Conservation (phyloP, 2,113 vertebrate genomes). For the Xerus inauris region DNA sequence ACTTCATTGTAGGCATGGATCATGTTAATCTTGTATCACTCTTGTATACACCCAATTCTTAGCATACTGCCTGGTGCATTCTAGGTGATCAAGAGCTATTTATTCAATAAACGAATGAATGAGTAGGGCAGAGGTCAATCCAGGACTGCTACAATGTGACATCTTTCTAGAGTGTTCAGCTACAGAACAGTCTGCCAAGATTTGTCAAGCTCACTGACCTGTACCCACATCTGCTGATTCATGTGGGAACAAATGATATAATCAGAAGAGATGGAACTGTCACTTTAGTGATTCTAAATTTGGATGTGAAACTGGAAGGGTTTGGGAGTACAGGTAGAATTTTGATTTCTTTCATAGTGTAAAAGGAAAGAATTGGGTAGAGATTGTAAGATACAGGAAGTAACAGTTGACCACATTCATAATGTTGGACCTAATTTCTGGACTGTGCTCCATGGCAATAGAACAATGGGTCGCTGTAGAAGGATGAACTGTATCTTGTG, state of each 20-base stretch:
- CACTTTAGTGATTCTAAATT: conserved; percentile 47
- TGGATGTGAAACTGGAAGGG: conserved; percentile 40
- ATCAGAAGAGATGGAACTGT: conserved; percentile 5
- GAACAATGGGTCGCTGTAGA: conserved; percentile 1
- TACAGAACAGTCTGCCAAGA: not conserved
- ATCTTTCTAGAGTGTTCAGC: not conserved
- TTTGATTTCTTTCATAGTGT: conserved; percentile 43
- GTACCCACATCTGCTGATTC: conserved; percentile 41
- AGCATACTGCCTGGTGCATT: not conserved
- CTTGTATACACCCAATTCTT: not conserved
- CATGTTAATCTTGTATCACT: not conserved
- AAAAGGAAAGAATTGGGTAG: conserved; percentile 42
- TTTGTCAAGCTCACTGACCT: conserved; percentile 40
- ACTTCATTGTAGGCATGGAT: not conserved
- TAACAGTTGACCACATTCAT: conserved; percentile 41
- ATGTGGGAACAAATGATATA: conserved; percentile 22
- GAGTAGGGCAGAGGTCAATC: not conserved
- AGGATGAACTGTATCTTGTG: conserved; percentile 24
- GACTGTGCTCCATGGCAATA: not conserved
- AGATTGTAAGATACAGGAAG: conserved; percentile 37
- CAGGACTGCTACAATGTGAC: not conserved
- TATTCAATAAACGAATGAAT: conserved; percentile 12
- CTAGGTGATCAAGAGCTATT: not conserved
- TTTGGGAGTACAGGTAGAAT: not conserved
- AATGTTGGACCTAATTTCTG: conserved; percentile 41